Evolutionary conservation across 1,140 invertebrate genomes (phyloP).

Genomic region (Magallana ariakensis): DNA sequence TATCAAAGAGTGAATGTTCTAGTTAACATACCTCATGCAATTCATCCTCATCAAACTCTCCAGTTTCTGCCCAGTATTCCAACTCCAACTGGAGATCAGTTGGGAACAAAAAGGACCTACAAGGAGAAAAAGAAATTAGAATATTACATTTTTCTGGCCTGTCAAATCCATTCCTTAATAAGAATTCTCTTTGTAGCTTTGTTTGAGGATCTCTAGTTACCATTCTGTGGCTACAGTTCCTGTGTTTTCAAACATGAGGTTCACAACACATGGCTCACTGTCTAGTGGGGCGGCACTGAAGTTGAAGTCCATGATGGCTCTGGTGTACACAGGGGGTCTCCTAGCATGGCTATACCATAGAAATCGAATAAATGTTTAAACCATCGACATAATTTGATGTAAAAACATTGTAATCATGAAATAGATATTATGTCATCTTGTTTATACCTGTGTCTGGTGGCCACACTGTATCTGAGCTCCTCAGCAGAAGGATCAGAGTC

Average conservation of each 20-base stretch:
- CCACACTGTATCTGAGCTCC: slow-evolving; percentile 76
- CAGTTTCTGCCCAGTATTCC: slow-evolving; percentile 79
- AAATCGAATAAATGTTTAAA: not conserved
- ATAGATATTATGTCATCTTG: not conserved
- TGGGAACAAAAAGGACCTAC: slow-evolving; percentile 78
- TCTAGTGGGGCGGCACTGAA: slow-evolving; percentile 78
- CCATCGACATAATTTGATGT: not conserved
- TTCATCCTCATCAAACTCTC: slow-evolving; percentile 78
- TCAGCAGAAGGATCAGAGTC: slow-evolving; percentile 77
- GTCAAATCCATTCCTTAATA: too few relatives aligned
- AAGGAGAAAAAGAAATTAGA: slow-evolving; percentile 51
- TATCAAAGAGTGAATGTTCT: too few relatives aligned
- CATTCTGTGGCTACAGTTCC: slow-evolving; percentile 77
- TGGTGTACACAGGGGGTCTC: slow-evolving; percentile 72
- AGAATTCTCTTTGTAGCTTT: too few relatives aligned
- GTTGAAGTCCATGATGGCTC: slow-evolving; percentile 79
- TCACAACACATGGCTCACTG: slow-evolving; percentile 75
- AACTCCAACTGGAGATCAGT: slow-evolving; percentile 77
- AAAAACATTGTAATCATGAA: too few relatives aligned
- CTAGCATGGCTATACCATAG: slow-evolving; percentile 65
- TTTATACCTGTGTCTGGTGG: slow-evolving; percentile 74
- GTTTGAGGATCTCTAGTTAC: slow-evolving; percentile 57
- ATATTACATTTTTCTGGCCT: too few relatives aligned
- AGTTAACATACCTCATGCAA: slow-evolving; percentile 75
- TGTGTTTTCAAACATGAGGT: slow-evolving; percentile 78